Base-by-base conservation (phyloP, 2,888 invertebrate genomes). In the Sycophila texana region DNA sequence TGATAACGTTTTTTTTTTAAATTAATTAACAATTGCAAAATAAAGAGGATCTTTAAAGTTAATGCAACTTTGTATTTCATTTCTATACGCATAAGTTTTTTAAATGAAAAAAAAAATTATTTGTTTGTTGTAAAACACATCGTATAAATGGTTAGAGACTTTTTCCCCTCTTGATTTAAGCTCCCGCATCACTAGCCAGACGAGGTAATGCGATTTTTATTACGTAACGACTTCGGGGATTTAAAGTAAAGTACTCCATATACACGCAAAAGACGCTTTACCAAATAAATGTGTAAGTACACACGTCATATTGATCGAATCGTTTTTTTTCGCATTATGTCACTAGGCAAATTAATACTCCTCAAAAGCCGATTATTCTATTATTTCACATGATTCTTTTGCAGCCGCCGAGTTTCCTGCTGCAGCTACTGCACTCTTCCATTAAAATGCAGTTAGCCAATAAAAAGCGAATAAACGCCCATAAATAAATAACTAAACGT, bases 161-260 rank as follows among this genome's bases (percentile, higher is more conserved):
- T 70, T 58, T 58, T 53, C 53, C 51, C n/a, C 39, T 39, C 73
- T 53, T 16, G 63, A 20, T 61, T 51, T 61, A 72, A 73, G 22
- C n/a, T 53, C 61, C 14, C 22, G 58, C 14, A 22, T 39, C 14
- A 39, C 66, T 55, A 49, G 47, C n/a, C 66, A 47, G 66, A n/a
- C 74, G 26, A 74, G 49, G 14, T 74, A 74, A 74, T 66, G 57
- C 55, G 49, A 74, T 66, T 74, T 74, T 74, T 74, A 66, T 74
- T 66, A 74, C 10, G 74, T 74, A 66, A 74, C 66, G 10, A 53
- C 63, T 53, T 18, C 14, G 47, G 18, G 66, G 74, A 49, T 58
- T 58, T 72, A 30, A 26, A 16, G 58, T 51, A 61, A 39, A 26
- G n/a, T 13, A 58, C 58, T 30, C n/a, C 22, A 20, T 39, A 39